Evolutionary conservation across 2,888 invertebrate species (phyloP), one percentile per base, ranked within the genome.

Genomic region (Acanthosepion lycidas): DNA sequence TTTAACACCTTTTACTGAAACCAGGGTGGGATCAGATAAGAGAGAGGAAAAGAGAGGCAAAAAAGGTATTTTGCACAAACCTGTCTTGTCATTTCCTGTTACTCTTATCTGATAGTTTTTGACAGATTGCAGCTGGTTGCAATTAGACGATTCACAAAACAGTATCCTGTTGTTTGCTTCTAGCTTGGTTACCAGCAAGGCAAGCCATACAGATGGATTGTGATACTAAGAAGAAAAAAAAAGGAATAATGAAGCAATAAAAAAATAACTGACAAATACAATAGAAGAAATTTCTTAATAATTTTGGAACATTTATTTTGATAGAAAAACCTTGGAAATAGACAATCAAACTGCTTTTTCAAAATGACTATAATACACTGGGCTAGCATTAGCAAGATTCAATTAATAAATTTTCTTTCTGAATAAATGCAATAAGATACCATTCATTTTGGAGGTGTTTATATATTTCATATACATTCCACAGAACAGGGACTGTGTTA

Each of bases 91-190:
- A 26, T 64, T 64, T 64, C 64, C 64, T 64, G 64, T 64, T 64
- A 6, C 26, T 64, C 15, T 64, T 64, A 64, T 28, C 64, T 64
- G 64, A 64, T 64, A 4, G 20, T 64, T 28, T 64, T 26, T 64
- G 64, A 64, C 64, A 64, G 64, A 64, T 64, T 64, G 64, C 64
- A 64, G 64, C 64, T 64, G 64, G 64, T 64, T 64, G 64, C 64
- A 64, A 64, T 64, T 64, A 64, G 64, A 64, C 20, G 28, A 28
- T 64, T 64, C 64, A 64, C 64, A 64, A 64, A 64, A 64, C 26
- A 28, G 64, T 0, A 28, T 64, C 64, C 64, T 64, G 64, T 26
- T 64, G 26, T 64, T 5, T 8, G 64, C 28, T 8, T 64, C 64
- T 8, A 26, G 64, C 26, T 5, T 23, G 64, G 64, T 64, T 23